Base-by-base conservation (phyloP, 2,113 vertebrate species). In the Lagenorhynchus albirostris region DNA sequence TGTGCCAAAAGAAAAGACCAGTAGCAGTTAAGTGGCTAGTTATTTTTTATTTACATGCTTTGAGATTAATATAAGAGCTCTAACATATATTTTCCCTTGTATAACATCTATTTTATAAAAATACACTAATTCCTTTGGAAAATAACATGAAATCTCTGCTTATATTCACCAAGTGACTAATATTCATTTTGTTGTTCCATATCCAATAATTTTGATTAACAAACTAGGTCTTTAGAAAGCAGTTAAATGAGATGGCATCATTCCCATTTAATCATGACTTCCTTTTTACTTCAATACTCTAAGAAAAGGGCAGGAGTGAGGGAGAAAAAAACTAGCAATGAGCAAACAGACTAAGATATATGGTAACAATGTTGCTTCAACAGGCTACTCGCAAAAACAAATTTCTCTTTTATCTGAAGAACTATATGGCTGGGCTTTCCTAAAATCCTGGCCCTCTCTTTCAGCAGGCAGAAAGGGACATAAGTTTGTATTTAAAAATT, bases 41-140 rank as follows among this genome's bases (percentile, higher is more conserved):
- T 98, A 90, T 63, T 36, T 96, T 94, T 84, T 87, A 96, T 95
- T 89, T 87, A 93, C 79, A 74, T 87, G 36, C 6, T 92, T 70
- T 33, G 20, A 74, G 26, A 74, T 60, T 82, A 89, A 87, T 88
- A n/a, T 53, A 96, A 80, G 44, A 50, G 23, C 1, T 21, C 13
- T 44, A 81, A 86, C 6, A 47, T 93, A 58, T 38, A 73, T 53
- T 83, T 95, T 83, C 29, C 18, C 9, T 91, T 73, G 11, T 84
- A 60, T 41, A 88, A 29, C 33, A 93, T 60, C 7, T 68, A 84
- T 70, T 81, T 95, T 63, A 92, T 79, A n/a, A 88, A 74, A 92
- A 97, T 84, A 29, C 7, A 76, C 8, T 25, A 73, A 58, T n/a
- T 94, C 14, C 63, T 93, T 63, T 7, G 67, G 18, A 81, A 96